Evolutionary conservation across 2,113 vertebrate genomes (phyloP), one percentile per base, ranked within the genome.

Genomic region (Pedetes capensis): DNA sequence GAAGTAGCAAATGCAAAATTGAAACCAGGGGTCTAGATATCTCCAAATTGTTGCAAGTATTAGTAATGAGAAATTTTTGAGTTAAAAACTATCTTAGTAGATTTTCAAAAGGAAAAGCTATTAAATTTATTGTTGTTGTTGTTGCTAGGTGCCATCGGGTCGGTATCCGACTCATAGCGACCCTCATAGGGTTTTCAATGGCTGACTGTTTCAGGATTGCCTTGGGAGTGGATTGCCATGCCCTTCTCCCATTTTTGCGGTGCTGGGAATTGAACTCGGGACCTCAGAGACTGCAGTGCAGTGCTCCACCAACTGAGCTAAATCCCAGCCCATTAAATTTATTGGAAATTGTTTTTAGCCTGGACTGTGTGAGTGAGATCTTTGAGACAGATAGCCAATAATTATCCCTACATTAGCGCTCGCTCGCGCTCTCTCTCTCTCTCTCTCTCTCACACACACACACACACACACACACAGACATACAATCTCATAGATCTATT

Each of bases 261-360:
- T n/a, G n/a, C n/a, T n/a, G n/a, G n/a, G n/a, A n/a, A n/a, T n/a
- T n/a, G n/a, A n/a, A n/a, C n/a, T n/a, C n/a, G n/a, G n/a, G n/a
- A n/a, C n/a, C n/a, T n/a, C n/a, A n/a, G n/a, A n/a, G n/a, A n/a
- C n/a, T n/a, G n/a, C n/a, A n/a, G n/a, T n/a, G n/a, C n/a, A n/a
- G n/a, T n/a, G n/a, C n/a, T n/a, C n/a, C n/a, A n/a, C n/a, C n/a
- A n/a, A n/a, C n/a, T n/a, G n/a, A n/a, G n/a, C n/a, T n/a, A n/a
- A n/a, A n/a, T n/a, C n/a, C n/a, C n/a, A n/a, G n/a, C n/a, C 42
- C 85, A 29, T 75, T 90, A 90, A 79, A 91, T 75, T 39, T 29
- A 92, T 49, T 82, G 39, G n/a, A 27, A 89, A 86, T 71, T 85
- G 57, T 8, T 66, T 91, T 96, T 91, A 89, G 51, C 20, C 71